A percentile compares a stretch with the other conserved stretches of the same genome.
Conservation (phyloP, 1,140 invertebrate species). For the Zaprionus gabonicus region DNA sequence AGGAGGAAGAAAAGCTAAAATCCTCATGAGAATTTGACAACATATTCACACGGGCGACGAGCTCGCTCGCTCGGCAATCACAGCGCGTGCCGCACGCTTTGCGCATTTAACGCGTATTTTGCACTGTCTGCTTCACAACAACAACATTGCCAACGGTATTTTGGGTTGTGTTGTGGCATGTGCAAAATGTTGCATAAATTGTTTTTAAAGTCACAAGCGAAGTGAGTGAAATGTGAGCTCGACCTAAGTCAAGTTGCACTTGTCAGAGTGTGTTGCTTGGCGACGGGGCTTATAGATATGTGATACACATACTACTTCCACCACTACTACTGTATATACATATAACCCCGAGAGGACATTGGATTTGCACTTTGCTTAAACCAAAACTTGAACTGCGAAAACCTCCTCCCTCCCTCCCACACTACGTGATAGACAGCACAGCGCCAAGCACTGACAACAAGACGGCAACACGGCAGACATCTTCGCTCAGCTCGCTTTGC, state of each 20-base stretch:
- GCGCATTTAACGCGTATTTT: conserved; percentile 81
- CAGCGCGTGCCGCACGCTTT: conserved; percentile 79
- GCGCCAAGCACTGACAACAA: conserved; percentile 52
- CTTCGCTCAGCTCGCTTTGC: conserved; percentile 4
- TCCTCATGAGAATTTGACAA: conserved; percentile 80
- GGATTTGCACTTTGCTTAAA: conserved; percentile 25
- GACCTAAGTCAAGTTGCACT: conserved; percentile 38
- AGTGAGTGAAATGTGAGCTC: conserved; percentile 67
- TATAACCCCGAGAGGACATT: conserved; percentile 24
- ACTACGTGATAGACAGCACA: conserved; percentile 52
- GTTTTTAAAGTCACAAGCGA: conserved; percentile 63
- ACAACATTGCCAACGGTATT: conserved; percentile 7
- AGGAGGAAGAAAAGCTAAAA: conserved; percentile 62
- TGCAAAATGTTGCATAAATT: conserved; percentile 74
- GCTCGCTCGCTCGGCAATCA: conserved; percentile 53
- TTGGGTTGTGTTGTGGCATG: conserved; percentile 27
- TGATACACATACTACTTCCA: background rate
- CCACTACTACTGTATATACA: background rate
- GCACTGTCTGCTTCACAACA: conserved; percentile 52
- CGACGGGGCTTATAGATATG: conserved; percentile 14
- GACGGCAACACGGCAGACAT: conserved; percentile 20
- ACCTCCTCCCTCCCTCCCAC: background rate
- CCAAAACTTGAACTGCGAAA: conserved; percentile 19
- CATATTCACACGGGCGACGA: conserved; percentile 66
- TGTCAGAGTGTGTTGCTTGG: background rate